Evolutionary conservation across 1,140 invertebrate species (phyloP).

Genomic region (Chelonus insularis): DNA sequence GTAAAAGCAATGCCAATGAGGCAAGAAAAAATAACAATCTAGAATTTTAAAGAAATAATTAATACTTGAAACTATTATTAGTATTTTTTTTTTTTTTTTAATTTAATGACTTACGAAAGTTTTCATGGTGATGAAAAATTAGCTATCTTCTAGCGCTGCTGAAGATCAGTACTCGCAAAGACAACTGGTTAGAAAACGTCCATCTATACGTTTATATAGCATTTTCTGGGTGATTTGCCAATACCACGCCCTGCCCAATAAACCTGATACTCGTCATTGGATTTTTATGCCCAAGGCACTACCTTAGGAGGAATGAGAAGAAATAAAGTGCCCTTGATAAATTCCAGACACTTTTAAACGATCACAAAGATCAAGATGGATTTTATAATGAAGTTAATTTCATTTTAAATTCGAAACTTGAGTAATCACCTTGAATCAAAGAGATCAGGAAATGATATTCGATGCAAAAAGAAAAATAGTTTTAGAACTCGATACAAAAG

Average conservation of each 20-base stretch:
- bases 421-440: conserved; percentile 4
- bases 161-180: conserved; percentile 45
- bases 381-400: neutral
- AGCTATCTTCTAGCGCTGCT: conserved; percentile 41
- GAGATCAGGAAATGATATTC: conserved; percentile 10
- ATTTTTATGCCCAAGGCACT: neutral
- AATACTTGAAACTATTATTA: conserved; percentile 14
- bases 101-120: conserved; percentile 33
- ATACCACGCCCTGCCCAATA: conserved; percentile 30
- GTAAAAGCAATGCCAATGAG: conserved; percentile 38
- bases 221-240: conserved; percentile 11
- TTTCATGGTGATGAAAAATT: conserved; percentile 36
- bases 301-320: neutral
- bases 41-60: conserved; percentile 30
- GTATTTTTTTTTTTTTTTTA: neutral
- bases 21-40: conserved; percentile 35
- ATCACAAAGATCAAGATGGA: neutral
- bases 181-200: conserved; percentile 33
- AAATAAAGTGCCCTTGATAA: neutral
- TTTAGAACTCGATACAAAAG: conserved; percentile 4
- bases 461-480: neutral
- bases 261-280: conserved; percentile 40
- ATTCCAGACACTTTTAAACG: neutral
- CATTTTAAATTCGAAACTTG: too few species aligned
- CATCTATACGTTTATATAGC: conserved; percentile 39